Base-by-base conservation (phyloP, 2,797 vertebrate species). In the Chrosomus eos region DNA sequence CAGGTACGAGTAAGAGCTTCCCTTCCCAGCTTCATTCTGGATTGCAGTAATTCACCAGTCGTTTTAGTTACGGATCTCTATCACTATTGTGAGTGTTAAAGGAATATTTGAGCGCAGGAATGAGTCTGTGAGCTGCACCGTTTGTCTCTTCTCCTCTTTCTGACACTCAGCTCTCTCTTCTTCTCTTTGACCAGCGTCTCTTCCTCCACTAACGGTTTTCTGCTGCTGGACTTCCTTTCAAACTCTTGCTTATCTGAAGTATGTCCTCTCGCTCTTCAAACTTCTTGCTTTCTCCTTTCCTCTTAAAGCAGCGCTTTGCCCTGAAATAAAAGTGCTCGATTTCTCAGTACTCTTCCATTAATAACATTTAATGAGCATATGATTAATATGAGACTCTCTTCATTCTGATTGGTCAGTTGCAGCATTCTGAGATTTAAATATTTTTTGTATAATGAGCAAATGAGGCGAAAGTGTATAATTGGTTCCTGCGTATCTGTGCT, bases 1-100 rank as follows among this genome's bases (percentile, higher is more conserved):
- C 95, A 99, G 98, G 98, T 99, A 74, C 8, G 48, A 18, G 3
- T 11, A 18, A 40, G 21, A 0, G 1, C 5, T 14, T 26, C 26
- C 14, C 36, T 40, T n/a, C 33, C 40, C 68, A 8, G 68, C 13
- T 68, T 72, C n/a, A 45, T 45, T 43, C 68, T 40, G 23, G 5
- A 40, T 45, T 26, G 1, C 3, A 38, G 4, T 11, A 8, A 18
- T 43, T 71, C 23, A 71, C 7, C 5, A 43, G 38, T 28, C 4
- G 26, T 45, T 7, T 45, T 45, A 26, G 7, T 18, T 23, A 1
- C 40, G 68, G 36, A 62, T 28, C 58, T 60, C 23, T 58, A 11
- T 13, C 58, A 5, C n/a, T 60, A 2, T n/a, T 58, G 23, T 23
- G 70, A 45, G 70, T 28, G n/a, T 26, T 43, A n/a, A 71, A 26